Evolutionary conservation across 2,797 vertebrate genomes (phyloP).

Genomic region (Periparus ater): DNA sequence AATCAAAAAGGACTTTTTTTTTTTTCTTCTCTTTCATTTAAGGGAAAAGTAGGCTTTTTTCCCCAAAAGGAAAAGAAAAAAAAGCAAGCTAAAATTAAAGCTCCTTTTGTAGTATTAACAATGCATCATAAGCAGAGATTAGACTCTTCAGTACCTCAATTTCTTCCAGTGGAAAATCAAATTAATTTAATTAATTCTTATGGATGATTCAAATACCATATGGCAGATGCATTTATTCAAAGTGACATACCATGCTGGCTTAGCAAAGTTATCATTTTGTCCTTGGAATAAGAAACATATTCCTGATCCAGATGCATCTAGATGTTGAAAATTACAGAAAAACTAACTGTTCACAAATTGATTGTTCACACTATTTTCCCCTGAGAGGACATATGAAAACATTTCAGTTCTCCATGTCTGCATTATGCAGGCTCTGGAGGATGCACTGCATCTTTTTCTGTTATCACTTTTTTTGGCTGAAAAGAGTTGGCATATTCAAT

Average conservation of each 20-base stretch:
- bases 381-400: background rate
- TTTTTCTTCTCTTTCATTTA: background rate
- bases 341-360: background rate
- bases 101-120: background rate
- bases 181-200: background rate
- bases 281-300: background rate
- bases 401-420: background rate
- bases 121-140: background rate
- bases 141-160: background rate
- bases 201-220: background rate
- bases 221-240: background rate
- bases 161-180: background rate
- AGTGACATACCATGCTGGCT: background rate
- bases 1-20: background rate
- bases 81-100: background rate
- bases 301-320: background rate
- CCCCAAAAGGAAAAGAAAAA: background rate
- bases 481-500: background rate
- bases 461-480: background rate
- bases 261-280: background rate
- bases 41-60: background rate
- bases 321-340: background rate
- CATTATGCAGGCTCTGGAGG: background rate
- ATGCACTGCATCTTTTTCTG: background rate
- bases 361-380: background rate